Evolutionary conservation across 1,140 invertebrate species (phyloP), one percentile per base, ranked within the genome.

Genomic region (Pectinophora gossypiella): DNA sequence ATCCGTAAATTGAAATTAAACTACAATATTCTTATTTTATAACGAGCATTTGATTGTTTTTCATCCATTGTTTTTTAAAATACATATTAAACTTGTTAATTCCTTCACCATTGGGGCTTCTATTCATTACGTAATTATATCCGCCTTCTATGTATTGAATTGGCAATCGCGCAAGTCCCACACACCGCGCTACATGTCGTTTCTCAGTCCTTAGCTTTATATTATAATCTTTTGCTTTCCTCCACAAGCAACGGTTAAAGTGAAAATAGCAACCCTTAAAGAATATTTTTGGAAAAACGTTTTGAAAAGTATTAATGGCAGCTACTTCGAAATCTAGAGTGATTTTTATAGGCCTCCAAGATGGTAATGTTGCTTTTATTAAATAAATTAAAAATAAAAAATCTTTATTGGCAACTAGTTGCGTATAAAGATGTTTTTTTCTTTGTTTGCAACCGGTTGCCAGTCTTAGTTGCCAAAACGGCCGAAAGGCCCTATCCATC

Each of bases 1-100:
- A n/a, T n/a, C n/a, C n/a, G n/a, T n/a, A n/a, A n/a, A n/a, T n/a
- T n/a, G n/a, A n/a, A n/a, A n/a, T n/a, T n/a, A n/a, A n/a, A n/a
- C n/a, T n/a, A n/a, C n/a, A n/a, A n/a, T n/a, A n/a, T n/a, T n/a
- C n/a, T n/a, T n/a, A n/a, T n/a, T n/a, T n/a, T n/a, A n/a, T 19
- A 32, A 36, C 32, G 9, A 15, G 10, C 12, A 54, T 40, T 19
- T 48, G 12, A 16, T 15, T 19, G 40, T 54, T 54, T 10, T 40
- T 38, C 3, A 54, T 0, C 51, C 51, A 54, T 10, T 54, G 32
- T 3, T 20, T 47, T 16, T 42, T 13, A 27, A 54, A 54, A 27
- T 54, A 54, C 40, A 22, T 38, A 21, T 54, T 54, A 10, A 47
- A 40, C 7, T 54, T 40, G 6, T 46, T 47, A 42, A 54, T 53